Base-by-base conservation (phyloP, 53 echinoderm and acorn worm species). In the Holothuria leucospilota region DNA sequence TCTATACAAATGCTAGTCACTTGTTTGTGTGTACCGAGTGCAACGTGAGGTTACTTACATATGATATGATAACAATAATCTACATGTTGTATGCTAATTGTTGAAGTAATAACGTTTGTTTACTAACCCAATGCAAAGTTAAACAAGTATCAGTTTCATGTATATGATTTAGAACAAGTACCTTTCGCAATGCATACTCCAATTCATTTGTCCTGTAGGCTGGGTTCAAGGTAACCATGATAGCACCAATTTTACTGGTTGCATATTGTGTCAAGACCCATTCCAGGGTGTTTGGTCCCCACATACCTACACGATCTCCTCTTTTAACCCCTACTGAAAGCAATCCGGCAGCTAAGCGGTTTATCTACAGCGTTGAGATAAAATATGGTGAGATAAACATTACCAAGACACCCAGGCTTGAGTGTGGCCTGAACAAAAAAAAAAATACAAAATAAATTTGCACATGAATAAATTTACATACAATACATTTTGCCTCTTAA, bases 201-300 rank as follows among this genome's bases (percentile, higher is more conserved):
- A 93, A 39, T 65, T 96, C 96, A 46, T 73, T 38, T 0, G 87
- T 89, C 61, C 96, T 88, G 81, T 96, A 93, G 8, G 90, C 96
- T 40, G 93, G 96, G 56, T 96, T 96, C 24, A 96, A 85, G 85
- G 93, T 96, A 65, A 96, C 96, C 28, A 93, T 81, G 23, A 96
- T 71, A 38, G 93, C 88, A 13, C 96, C 96, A 24, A 96, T 87
- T 41, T 87, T 86, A 5, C 91, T 87, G 18, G 93, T 88, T 20
- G 93, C 90, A 90, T 86, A 96, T 78, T 96, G 91, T 15, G 96
- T 96, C 7, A 96, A 68, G 46, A 96, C 87, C 96, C 96, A 96
- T 59, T 96, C 96, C 28, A 93, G 39, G 5, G 62, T 84, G 42
- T 89, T 90, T 20, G 96, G 93, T 29, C 91, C 91, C 93, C 96